Base-by-base conservation (phyloP, 2,888 invertebrate species). In the Eristalis tenax region DNA sequence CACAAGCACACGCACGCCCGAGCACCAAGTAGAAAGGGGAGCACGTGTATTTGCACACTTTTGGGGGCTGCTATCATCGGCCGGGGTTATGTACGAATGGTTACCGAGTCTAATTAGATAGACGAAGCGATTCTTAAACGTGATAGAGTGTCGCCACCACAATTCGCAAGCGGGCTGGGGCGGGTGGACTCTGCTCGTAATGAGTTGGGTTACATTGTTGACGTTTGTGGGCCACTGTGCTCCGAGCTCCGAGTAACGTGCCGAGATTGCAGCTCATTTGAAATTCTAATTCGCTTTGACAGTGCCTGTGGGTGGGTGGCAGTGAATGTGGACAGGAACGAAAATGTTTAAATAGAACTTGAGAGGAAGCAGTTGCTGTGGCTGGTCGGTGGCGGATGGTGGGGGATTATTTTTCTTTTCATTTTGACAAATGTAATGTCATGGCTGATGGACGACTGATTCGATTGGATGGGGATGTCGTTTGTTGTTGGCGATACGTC, bases 11-110 rank as follows among this genome's bases (percentile, higher is more conserved):
- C 59, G 4, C 26, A 28, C 26, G 59, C 13, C 59, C 10, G 26
- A 26, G 59, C 23, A 8, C 15, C 61, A n/a, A 23, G 26, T 71
- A 40, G 40, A 61, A 40, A 61, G 13, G 70, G 70, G 40, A 61
- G 71, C 82, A 83, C 82, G 76, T 83, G 77, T 77, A 73, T 83
- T 71, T 83, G 82, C 82, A 83, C 77, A 77, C 82, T 77, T 83
- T 77, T n/a, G 18, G 32, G 11, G 38, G 35, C 69, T 57, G 77
- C 69, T 64, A 64, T 70, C 82, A 73, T 56, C 71, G 50, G 66
- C 61, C 61, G 18, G n/a, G 38, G 32, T 61, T 66, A 50, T 82
- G 59, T 59, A 23, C 73, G 74, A n/a, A 23, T 65, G 22, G 74
- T 65, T 65, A 56, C 61, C 22, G 50, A 74, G 74, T 64, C 64